phyloP scores from a whole-genome alignment of 2,797 vertebrate genomes.

The Amblyraja radiata region DNA sequence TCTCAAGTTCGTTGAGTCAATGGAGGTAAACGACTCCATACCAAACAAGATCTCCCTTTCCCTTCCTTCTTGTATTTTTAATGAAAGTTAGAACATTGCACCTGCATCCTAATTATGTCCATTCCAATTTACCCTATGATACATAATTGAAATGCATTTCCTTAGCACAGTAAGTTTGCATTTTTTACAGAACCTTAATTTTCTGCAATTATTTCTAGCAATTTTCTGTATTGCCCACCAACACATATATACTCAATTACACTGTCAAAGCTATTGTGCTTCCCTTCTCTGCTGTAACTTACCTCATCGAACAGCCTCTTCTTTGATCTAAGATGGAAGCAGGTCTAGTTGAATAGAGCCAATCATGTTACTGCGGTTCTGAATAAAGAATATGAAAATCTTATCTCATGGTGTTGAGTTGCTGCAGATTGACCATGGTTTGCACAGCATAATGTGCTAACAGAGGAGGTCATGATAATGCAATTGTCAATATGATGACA shows the following conservation, averaged over 20 bases:
- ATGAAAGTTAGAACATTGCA: background rate
- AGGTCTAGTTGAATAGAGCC: background rate
- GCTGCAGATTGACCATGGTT: background rate
- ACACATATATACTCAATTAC: background rate
- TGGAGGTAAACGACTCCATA: background rate
- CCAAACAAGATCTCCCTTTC: background rate
- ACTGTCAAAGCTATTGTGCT: background rate
- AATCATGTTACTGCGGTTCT: background rate
- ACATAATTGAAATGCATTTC: too few species aligned
- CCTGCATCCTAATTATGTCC: background rate
- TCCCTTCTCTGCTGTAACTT: background rate
- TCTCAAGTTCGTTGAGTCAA: background rate
- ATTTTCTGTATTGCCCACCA: background rate
- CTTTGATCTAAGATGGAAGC: background rate
- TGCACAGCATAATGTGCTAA: background rate
- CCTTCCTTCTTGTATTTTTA: background rate
- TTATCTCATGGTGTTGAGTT: background rate
- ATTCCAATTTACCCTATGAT: background rate
- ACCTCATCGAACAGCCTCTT: background rate
- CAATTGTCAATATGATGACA: background rate
- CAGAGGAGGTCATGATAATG: background rate
- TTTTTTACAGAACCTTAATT: background rate
- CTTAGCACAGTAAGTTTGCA: background rate
- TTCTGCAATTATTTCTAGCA: background rate
- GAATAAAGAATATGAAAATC: background rate